Evolutionary conservation across 35 echinoderm and acorn worm species (phyloP), one percentile per base, ranked within the genome.

Genomic region (Ophiothrix spiculata): DNA sequence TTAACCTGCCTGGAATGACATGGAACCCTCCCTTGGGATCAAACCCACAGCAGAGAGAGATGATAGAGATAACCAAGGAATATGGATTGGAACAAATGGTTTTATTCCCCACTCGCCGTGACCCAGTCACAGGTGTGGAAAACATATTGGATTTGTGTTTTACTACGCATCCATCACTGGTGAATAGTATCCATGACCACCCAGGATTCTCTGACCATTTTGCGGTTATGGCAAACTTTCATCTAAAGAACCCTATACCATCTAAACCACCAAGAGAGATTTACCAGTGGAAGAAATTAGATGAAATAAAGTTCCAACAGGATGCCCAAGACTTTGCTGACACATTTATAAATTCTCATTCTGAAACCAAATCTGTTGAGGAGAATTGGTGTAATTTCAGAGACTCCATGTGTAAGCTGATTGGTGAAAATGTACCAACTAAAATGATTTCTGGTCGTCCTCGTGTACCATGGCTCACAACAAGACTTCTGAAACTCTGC

Each of bases 21-120:
- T 54, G 45, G 45, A 54, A 54, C 45, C 45, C 45, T 54, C 8
- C 45, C 45, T 54, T 54, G 8, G 8, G 45, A 54, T 54, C 45
- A 54, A 54, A 8, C 45, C 45, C 45, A 54, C 45, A 54, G 21
- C 45, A 54, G 21, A 54, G 45, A 21, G 45, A 54, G 45, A 54
- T 54, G 45, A 11, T 54, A 54, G 45, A 54, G 45, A 54, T 54
- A 54, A n/a, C n/a, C n/a, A n/a, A n/a, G n/a, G n/a, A n/a, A n/a
- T n/a, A n/a, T n/a, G n/a, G n/a, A n/a, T n/a, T 80, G 78, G 37
- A 80, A 10, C 78, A 80, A 39, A 12, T 80, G 0, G 78, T 80
- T 35, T 11, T 38, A 3, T 80, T 80, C n/a, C 78, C 78, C 1
- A 80, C 37, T 3, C 78, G 78, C n/a, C 8, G 8, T 82, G 41